Conservation (phyloP, 2,797 vertebrate genomes). For the Clamator glandarius region DNA sequence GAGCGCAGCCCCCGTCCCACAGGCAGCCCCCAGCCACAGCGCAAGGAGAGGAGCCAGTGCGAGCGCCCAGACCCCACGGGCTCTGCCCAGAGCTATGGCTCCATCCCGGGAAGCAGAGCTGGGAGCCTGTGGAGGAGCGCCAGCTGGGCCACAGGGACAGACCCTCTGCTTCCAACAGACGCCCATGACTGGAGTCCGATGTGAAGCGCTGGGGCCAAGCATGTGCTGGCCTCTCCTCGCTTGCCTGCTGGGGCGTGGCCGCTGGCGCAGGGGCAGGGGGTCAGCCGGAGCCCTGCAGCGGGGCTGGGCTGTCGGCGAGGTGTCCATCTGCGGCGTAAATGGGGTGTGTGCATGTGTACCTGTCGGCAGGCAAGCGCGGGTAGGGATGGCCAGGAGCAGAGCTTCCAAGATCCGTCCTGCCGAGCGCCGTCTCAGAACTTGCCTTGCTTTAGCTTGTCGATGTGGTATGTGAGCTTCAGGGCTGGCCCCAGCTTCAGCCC, state of each 20-base stretch:
- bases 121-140: fast-evolving
- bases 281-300: background rate
- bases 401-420: background rate
- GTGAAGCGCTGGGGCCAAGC: background rate
- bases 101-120: background rate
- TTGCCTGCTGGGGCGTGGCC: fast-evolving
- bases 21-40: background rate
- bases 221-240: background rate
- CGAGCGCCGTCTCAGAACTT: conserved; percentile 78
- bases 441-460: conserved; percentile 95
- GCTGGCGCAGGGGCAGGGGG: background rate
- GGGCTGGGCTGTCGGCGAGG: background rate
- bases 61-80: fast-evolving
- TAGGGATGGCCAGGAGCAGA: background rate
- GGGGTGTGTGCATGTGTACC: conserved; percentile 31
- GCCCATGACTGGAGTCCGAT: background rate
- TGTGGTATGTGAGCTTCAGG: conserved; percentile 97
- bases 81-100: background rate
- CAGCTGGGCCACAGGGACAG: background rate
- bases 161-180: background rate
- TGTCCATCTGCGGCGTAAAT: background rate
- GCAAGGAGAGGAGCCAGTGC: background rate
- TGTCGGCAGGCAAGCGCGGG: conserved; percentile 6
- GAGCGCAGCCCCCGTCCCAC: background rate
- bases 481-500: conserved; percentile 97